phyloP scores from a whole-genome alignment of 2,888 invertebrate species.

The Eurytoma adleriae region DNA sequence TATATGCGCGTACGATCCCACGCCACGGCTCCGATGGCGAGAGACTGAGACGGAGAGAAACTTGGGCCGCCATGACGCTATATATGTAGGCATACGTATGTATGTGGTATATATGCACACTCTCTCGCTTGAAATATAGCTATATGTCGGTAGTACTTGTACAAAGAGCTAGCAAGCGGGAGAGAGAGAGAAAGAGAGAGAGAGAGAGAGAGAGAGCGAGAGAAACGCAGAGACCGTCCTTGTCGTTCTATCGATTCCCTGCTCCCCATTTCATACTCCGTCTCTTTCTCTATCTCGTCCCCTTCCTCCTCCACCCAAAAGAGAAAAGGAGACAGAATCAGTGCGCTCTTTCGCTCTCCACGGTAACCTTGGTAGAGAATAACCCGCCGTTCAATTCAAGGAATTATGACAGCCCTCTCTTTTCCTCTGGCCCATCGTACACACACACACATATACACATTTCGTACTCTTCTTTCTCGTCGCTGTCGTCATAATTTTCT shows the following conservation, averaged over 20 bases:
- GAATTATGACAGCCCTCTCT: constrained; percentile 74
- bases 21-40: constrained; percentile 53
- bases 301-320: constrained; percentile 11
- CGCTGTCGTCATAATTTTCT: constrained; percentile 23
- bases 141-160: constrained; percentile 34
- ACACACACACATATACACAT: constrained; percentile 31
- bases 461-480: constrained; percentile 33
- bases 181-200: constrained; percentile 8
- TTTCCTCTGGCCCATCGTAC: constrained; percentile 63
- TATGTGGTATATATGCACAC: constrained; percentile 14
- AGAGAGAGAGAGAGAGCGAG: constrained; percentile 13
- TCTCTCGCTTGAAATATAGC: constrained; percentile 33
- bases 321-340: constrained; percentile 1
- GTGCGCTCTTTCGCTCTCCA: constrained; percentile 58
- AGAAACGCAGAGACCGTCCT: constrained; percentile 35
- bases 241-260: constrained; percentile 56
- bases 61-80: constrained; percentile 43
- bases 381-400: constrained; percentile 75
- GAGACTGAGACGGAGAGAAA: constrained; percentile 53
- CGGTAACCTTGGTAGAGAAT: constrained; percentile 75
- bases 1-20: constrained; percentile 52
- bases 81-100: constrained; percentile 29
- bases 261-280: constrained; percentile 20
- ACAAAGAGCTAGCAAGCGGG: not conserved
- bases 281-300: constrained; percentile 1